Conservation (phyloP, 2,113 vertebrate species). For the Platycercus adscitus region DNA sequence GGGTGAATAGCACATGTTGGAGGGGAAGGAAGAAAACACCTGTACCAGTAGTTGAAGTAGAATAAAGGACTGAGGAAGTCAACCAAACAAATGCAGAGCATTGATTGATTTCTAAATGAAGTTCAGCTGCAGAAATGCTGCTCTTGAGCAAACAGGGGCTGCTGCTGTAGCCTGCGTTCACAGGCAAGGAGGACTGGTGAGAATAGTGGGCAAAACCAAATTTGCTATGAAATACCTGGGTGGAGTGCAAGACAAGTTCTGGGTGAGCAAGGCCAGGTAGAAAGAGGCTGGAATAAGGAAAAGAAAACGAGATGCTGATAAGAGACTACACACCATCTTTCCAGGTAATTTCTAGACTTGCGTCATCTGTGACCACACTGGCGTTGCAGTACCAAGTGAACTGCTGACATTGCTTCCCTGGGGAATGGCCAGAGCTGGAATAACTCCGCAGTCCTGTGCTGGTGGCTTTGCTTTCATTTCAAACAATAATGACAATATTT, state of each 20-base stretch:
- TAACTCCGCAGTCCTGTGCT: background rate
- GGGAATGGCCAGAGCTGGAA: background rate
- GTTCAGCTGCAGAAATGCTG: background rate
- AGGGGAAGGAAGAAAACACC: background rate
- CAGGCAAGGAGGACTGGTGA: background rate
- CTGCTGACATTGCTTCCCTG: background rate
- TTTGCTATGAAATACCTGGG: background rate
- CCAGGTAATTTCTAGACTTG: background rate
- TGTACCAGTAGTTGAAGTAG: background rate
- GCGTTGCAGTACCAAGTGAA: background rate
- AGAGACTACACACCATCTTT: background rate
- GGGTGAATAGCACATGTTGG: background rate
- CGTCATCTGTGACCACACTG: background rate
- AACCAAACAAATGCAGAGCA: background rate
- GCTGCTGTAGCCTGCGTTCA: background rate
- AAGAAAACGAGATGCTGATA: background rate
- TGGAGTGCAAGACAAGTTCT: background rate
- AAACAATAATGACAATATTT: slow-evolving; percentile 33
- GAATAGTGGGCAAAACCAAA: background rate
- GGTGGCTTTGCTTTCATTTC: slow-evolving; percentile 49
- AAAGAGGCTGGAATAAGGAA: background rate
- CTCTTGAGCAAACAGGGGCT: background rate
- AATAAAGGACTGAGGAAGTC: background rate
- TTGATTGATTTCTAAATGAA: background rate
- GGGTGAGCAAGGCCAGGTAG: background rate